A percentile compares a stretch with the other conserved stretches of the same genome.
Conservation (phyloP, 2,113 vertebrate genomes). For the Petrocephalus zakoni region DNA sequence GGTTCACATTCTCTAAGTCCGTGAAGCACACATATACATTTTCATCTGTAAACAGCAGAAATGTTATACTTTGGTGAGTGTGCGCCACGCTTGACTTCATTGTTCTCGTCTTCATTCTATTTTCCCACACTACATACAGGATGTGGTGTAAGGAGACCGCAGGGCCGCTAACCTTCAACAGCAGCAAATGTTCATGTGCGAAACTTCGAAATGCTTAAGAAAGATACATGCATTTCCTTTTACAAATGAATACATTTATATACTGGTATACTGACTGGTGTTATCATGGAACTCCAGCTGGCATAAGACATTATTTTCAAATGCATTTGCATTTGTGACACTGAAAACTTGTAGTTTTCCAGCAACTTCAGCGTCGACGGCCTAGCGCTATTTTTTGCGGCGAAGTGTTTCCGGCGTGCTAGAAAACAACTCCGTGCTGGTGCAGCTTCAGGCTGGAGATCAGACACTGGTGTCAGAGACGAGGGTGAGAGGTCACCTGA, state of each 20-base stretch:
- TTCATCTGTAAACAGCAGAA: neutral
- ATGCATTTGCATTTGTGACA: neutral
- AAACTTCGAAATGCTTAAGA: neutral
- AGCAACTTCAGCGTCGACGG: neutral
- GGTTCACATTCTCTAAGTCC: neutral
- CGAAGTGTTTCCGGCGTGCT: neutral
- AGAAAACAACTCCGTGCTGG: neutral
- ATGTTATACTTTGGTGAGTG: neutral
- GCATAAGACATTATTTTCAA: neutral
- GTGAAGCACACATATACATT: neutral
- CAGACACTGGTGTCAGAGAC: neutral
- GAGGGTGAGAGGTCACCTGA: slow-evolving; percentile 67
- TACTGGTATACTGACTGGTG: neutral
- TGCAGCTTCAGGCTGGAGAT: too few relatives aligned
- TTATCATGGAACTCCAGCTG: neutral
- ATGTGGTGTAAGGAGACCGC: slow-evolving; percentile 5
- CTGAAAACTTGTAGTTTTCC: neutral
- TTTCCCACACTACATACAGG: slow-evolving; percentile 17
- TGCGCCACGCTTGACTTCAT: neutral
- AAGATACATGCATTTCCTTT: neutral
- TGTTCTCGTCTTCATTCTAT: neutral
- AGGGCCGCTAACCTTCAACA: neutral
- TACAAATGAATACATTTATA: neutral
- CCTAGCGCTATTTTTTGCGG: too few relatives aligned
- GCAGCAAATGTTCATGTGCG: neutral